phyloP scores from a whole-genome alignment of 1,140 invertebrate species.

The Leptoteleia sp. region DNA sequence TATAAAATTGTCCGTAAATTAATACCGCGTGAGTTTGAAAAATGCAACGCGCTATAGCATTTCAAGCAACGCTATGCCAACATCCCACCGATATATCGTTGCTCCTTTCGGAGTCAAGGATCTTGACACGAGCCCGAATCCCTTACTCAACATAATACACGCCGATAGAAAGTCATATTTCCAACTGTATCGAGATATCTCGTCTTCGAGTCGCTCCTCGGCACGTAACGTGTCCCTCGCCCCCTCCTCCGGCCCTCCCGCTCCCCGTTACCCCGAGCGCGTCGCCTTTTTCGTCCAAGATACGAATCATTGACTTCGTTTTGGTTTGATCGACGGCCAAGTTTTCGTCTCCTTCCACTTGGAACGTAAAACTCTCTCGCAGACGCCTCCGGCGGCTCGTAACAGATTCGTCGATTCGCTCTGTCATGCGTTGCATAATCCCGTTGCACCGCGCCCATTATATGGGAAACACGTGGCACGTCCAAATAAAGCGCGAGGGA shows the following conservation, averaged over 20 bases:
- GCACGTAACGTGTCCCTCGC: conserved; percentile 14
- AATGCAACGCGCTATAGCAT: conserved; percentile 33
- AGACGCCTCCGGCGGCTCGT: conserved; percentile 24
- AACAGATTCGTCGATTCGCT: conserved; percentile 40
- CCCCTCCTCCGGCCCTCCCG: conserved; percentile 9
- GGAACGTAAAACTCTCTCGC: conserved; percentile 37
- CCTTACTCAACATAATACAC: conserved; percentile 65
- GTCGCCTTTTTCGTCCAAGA: conserved; percentile 27
- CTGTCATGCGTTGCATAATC: conserved; percentile 40
- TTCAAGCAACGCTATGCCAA: conserved; percentile 35
- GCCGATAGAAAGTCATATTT: conserved; percentile 61
- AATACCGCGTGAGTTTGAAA: conserved; percentile 28
- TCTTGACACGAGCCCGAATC: conserved; percentile 58
- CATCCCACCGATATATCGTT: conserved; percentile 58
- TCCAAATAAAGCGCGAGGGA: conserved; percentile 44
- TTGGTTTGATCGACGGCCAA: conserved; percentile 62
- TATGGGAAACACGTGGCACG: conserved; percentile 22
- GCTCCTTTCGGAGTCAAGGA: conserved; percentile 58
- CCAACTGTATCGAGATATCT: conserved; percentile 49
- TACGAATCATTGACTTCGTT: conserved; percentile 70
- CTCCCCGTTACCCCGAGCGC: not conserved
- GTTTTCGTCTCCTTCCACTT: conserved; percentile 53
- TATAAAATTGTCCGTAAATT: conserved; percentile 35
- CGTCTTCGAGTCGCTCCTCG: conserved; percentile 31
- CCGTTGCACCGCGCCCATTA: conserved; percentile 20